Evolutionary conservation across 1,140 invertebrate genomes (phyloP).

Genomic region (Neotoxoptera formosana): DNA sequence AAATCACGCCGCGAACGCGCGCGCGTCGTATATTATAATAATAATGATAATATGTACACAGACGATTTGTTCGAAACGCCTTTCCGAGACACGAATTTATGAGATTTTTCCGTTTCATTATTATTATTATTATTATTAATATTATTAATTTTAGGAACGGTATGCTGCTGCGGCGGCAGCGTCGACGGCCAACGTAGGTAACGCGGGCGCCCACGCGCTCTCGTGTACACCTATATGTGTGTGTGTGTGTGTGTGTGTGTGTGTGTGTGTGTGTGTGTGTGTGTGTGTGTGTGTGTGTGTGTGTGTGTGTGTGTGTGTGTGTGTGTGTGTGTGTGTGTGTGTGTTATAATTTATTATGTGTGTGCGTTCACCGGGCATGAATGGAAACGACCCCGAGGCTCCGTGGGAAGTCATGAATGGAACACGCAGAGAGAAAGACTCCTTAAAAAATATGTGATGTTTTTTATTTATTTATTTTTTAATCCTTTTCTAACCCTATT

Average conservation of each 20-base stretch:
- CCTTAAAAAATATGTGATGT: slow-evolving; percentile 35
- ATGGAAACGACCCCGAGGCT: slow-evolving; percentile 55
- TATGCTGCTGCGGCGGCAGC: background rate
- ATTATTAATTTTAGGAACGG: background rate
- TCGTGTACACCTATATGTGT: background rate
- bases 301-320: background rate
- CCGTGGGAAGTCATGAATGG: slow-evolving; percentile 57
- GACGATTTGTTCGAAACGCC: slow-evolving; percentile 25
- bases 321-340: too few species aligned
- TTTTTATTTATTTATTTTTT: slow-evolving; percentile 33
- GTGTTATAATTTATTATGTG: slow-evolving; percentile 23
- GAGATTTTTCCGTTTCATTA: slow-evolving; percentile 37
- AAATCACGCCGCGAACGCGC: background rate
- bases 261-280: background rate
- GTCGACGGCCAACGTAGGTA: slow-evolving; percentile 18
- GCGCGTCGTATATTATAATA: background rate
- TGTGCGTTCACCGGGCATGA: slow-evolving; percentile 38
- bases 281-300: background rate
- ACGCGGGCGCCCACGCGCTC: slow-evolving; percentile 22
- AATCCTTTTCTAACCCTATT: slow-evolving; percentile 19
- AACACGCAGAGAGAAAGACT: background rate
- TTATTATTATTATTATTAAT: slow-evolving; percentile 23
- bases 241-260: background rate
- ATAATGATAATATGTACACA: background rate
- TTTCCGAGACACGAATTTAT: slow-evolving; percentile 48